Conservation (phyloP, 2,113 vertebrate genomes). For the Galeopterus variegatus region DNA sequence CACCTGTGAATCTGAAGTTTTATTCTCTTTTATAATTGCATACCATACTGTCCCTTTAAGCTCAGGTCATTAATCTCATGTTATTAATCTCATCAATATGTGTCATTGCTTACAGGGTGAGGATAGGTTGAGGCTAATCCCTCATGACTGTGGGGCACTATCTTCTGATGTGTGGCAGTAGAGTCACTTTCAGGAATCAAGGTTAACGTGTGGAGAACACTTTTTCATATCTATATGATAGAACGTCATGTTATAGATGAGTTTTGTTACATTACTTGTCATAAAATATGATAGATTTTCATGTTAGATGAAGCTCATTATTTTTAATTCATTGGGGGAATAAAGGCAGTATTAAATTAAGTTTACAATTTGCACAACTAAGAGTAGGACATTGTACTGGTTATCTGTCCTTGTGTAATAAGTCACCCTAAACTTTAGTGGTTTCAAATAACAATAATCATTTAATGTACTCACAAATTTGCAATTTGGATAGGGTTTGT, state of each 20-base stretch:
- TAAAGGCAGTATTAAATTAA: constrained; percentile 5
- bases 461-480: constrained; percentile 19
- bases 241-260: neutral
- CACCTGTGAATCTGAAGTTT: neutral
- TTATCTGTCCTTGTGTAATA: neutral
- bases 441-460: neutral
- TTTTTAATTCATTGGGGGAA: constrained; percentile 9
- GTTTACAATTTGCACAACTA: neutral
- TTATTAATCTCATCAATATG: neutral
- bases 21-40: constrained; percentile 13
- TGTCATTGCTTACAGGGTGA: neutral
- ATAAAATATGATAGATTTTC: constrained; percentile 12
- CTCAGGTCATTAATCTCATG: neutral
- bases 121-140: neutral
- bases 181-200: neutral
- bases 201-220: neutral
- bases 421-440: neutral
- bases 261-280: neutral
- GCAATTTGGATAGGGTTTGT: neutral
- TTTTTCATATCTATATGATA: neutral
- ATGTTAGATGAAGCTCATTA: neutral
- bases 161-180: neutral
- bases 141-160: neutral
- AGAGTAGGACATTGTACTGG: neutral
- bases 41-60: neutral